Evolutionary conservation across 2,113 vertebrate species (phyloP), one percentile per base, ranked within the genome.

Genomic region (Acanthisitta chloris): DNA sequence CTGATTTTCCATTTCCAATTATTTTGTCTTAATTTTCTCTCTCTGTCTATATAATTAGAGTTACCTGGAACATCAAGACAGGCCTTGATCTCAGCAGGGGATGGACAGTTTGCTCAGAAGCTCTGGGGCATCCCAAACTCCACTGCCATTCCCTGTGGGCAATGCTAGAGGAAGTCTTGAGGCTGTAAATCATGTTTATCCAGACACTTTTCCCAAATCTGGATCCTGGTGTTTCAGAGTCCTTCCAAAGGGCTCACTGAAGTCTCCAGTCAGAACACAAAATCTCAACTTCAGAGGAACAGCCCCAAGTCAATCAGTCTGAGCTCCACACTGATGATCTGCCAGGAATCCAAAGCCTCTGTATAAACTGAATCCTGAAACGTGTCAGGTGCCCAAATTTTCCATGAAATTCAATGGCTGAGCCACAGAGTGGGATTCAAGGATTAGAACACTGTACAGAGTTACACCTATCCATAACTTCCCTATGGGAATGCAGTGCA

Each of bases 401-500:
- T 58, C 43, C 85, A 76, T 59, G n/a, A 40, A 61, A 88, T 61
- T 52, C 57, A 29, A 77, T 38, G 33, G 31, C 57, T 90, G 51
- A 95, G 84, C 69, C 79, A 70, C 3, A 38, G 69, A 70, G 38
- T 29, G 36, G 86, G 79, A 90, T 88, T 78, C 74, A 70, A 73
- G 71, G 81, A 90, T 94, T 87, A 88, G 81, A 91, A 74, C 40
- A 24, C 48, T 73, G 58, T 48, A 38, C 86, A 54, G 51, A 88
- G 72, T 86, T 93, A 88, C 66, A 96, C 66, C 82, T 91, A 92
- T 87, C 90, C 76, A 33, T 81, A 82, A 86, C 76, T 88, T 86
- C 67, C 90, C 83, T 38, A 46, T 54, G 86, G 92, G 88, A 90
- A 90, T 61, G 46, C 86, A 71, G 0, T 66, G 76, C 64, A 34